Base-by-base conservation (phyloP, 2,888 invertebrate genomes). In the Eupithecia subumbrata region DNA sequence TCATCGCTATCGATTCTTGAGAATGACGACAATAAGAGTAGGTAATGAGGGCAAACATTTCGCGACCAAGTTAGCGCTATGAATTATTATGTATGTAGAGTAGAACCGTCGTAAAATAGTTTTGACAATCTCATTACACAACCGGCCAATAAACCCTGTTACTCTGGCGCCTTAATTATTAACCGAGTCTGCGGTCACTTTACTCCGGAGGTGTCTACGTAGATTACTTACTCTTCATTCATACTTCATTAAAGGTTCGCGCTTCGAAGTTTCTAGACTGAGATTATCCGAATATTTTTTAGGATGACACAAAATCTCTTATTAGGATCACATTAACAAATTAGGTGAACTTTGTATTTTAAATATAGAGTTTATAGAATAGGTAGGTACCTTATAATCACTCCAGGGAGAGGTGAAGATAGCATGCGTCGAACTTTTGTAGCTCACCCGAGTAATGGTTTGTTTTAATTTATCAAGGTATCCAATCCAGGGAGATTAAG, bases 111-210 rank as follows among this genome's bases (percentile, higher is more conserved):
- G 80, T 84, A 81, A 85, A 86, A 84, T 86, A 85, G 81, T 83
- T 83, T 81, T 72, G 77, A 81, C 84, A 81, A 83, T 83, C 82
- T 86, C 85, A 84, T 86, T 84, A 86, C 77, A 79, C 80, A 80
- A 79, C 82, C 76, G 67, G 74, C 80, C 82, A 84, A 84, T 85
- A 81, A 86, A 84, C 86, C 85, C 84, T 84, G 25, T 68, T 43
- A 43, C n/a, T 43, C 68, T 82, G 84, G 83, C 84, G 83, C 83
- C 86, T 86, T 83, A 86, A 87, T 86, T 87, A 88, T 86, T 85
- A 85, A 87, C 82, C 81, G 83, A 84, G 78, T 77, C 82, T 82
- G 82, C 81, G 88, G 88, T 88, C 87, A 87, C 86, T 85, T 85
- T 84, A 85, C 68, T 40, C 22, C 40, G 5, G n/a, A n/a, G 67